Evolutionary conservation across 2,888 invertebrate species (phyloP), one percentile per base, ranked within the genome.

Genomic region (Aspidiotus rigidus): DNA sequence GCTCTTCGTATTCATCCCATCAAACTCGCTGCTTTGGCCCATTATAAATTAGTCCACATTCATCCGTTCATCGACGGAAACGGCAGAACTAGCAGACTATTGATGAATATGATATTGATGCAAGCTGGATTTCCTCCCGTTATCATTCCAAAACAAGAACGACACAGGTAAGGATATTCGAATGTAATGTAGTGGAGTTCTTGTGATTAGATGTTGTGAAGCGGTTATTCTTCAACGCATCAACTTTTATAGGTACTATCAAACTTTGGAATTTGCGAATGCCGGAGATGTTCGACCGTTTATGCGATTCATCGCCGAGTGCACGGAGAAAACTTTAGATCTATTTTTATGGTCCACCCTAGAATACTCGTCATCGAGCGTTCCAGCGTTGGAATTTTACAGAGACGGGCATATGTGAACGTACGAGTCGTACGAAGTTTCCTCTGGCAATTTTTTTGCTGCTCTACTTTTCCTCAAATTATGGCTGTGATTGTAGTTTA

Each of bases 31-130:
- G 97, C 98, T 0, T 80, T 97, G 67, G 96, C 95, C 0, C 98
- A 98, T 80, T 98, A 97, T 79, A 95, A 95, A 80, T 79, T 98
- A 59, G 98, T 98, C 0, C 90, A 91, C 77, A 95, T 98, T 74
- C 98, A 98, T 81, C 98, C 98, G 0, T 98, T 98, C 80, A 84
- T 89, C 3, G 97, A 98, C 79, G 97, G 98, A 62, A 98, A 98
- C 77, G 98, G 97, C 0, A 84, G 98, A 76, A 97, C 97, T 0
- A 93, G 95, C 13, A 84, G 98, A 41, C 82, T 98, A 39, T 83
- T 98, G 2, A 97, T 98, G 96, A 98, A 98, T 79, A 84, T 95
- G 74, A 86, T 98, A 72, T 83, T 98, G 44, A 91, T 98, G 90
- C 90, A 89, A 78, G 91, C 92, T 1, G 96, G 97, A 0, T 98